Conservation (phyloP, 2,888 invertebrate genomes). For the Lycaena phlaeas region DNA sequence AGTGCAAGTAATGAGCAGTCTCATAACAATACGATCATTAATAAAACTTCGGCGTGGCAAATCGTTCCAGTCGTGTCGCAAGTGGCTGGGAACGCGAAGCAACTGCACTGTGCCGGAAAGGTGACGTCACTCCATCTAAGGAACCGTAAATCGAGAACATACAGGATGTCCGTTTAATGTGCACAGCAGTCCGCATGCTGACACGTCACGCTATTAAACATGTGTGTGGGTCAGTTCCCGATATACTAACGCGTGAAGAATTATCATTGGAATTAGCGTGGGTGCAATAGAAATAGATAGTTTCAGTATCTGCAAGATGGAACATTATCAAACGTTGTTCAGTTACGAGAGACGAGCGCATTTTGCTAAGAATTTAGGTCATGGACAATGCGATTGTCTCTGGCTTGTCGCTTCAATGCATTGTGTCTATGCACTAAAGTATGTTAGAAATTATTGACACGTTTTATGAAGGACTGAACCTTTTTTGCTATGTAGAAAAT, state of each 20-base stretch:
- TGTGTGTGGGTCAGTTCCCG: slow-evolving; percentile 18
- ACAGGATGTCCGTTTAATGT: slow-evolving; percentile 44
- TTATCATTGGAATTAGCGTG: slow-evolving; percentile 14
- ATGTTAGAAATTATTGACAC: slow-evolving; percentile 1
- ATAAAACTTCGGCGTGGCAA: slow-evolving; percentile 27
- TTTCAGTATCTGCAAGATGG: slow-evolving; percentile 28
- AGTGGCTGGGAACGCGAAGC: slow-evolving; percentile 35
- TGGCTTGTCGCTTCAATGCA: slow-evolving; percentile 61
- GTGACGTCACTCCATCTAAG: slow-evolving; percentile 53
- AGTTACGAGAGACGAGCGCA: slow-evolving; percentile 47
- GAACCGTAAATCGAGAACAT: slow-evolving; percentile 40
- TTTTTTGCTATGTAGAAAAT: background rate
- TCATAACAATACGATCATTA: slow-evolving; percentile 13
- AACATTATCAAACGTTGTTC: slow-evolving; percentile 32
- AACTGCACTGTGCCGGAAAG: slow-evolving; percentile 37
- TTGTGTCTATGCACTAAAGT: slow-evolving; percentile 32
- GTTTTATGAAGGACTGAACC: background rate
- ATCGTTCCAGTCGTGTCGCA: slow-evolving; percentile 48
- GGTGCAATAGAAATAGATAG: slow-evolving; percentile 9
- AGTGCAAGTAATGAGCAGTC: background rate
- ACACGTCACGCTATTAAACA: slow-evolving; percentile 30
- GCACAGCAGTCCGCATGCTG: slow-evolving; percentile 32
- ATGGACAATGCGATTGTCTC: slow-evolving; percentile 53
- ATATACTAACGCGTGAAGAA: background rate
- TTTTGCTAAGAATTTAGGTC: slow-evolving; percentile 59